phyloP scores from a whole-genome alignment of 2,888 invertebrate species.

The Pseudoips prasinana region DNA sequence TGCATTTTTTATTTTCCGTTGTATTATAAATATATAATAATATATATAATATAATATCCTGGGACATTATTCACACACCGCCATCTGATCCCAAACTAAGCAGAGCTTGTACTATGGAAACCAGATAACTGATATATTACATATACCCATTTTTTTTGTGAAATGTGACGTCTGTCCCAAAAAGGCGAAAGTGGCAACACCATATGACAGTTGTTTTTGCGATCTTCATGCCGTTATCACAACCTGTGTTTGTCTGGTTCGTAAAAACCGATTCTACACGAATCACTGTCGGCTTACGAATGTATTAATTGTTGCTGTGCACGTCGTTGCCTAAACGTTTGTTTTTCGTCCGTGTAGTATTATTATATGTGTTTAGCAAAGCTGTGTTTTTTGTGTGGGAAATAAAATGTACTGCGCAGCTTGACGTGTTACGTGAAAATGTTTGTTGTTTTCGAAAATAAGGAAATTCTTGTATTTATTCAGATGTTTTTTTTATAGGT shows the following conservation, averaged over 20 bases:
- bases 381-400: not conserved
- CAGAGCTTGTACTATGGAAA: too few relatives aligned
- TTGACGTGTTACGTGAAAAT: not conserved
- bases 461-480: not conserved
- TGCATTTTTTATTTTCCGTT: too few relatives aligned
- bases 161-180: too few relatives aligned
- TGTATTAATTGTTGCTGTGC: constrained; percentile 15
- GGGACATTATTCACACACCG: too few relatives aligned
- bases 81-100: too few relatives aligned
- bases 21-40: too few relatives aligned
- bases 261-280: constrained; percentile 21
- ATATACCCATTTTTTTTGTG: too few relatives aligned
- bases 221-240: constrained; percentile 32
- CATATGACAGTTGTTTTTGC: constrained; percentile 34
- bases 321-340: too few relatives aligned
- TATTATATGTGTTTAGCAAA: not conserved
- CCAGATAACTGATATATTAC: too few relatives aligned
- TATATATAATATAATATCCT: too few relatives aligned
- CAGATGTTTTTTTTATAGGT: not conserved
- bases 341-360: not conserved
- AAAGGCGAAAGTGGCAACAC: too few relatives aligned
- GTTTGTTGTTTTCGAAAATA: not conserved
- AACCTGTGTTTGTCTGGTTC: constrained; percentile 24
- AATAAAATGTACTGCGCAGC: not conserved
- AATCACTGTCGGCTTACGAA: constrained; percentile 6